phyloP scores from a whole-genome alignment of 2,797 vertebrate species.

The Paguma larvata region DNA sequence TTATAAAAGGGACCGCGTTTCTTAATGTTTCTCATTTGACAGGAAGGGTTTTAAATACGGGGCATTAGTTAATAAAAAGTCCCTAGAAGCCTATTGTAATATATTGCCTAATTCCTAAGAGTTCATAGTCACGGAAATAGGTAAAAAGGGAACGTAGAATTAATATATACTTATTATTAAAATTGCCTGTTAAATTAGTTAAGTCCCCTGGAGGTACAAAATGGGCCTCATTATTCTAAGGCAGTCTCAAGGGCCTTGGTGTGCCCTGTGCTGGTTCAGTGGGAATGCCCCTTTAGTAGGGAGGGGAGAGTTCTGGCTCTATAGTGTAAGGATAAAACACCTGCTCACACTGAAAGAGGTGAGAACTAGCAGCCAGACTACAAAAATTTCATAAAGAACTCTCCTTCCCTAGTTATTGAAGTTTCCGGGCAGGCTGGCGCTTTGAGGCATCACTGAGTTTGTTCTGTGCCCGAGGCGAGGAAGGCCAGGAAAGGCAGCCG shows the following conservation, averaged over 20 bases:
- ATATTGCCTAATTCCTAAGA: conserved; percentile 82
- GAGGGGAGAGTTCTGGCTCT: background rate
- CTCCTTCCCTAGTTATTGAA: background rate
- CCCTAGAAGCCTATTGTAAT: conserved; percentile 83
- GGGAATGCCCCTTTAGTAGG: background rate
- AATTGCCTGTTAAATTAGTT: conserved; percentile 85
- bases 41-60: conserved; percentile 83
- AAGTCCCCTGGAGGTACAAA: conserved; percentile 77
- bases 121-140: conserved; percentile 78
- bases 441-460: background rate
- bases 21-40: conserved; percentile 84
- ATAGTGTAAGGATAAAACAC: background rate
- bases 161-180: conserved; percentile 86
- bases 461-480: background rate
- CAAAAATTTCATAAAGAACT: background rate
- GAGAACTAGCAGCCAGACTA: background rate
- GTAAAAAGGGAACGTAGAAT: conserved; percentile 82
- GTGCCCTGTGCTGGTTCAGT: conserved; percentile 35
- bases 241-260: conserved; percentile 60
- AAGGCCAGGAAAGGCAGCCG: background rate
- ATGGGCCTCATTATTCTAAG: conserved; percentile 76
- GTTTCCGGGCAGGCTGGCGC: background rate
- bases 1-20: conserved; percentile 78
- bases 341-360: background rate
- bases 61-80: conserved; percentile 85